Evolutionary conservation across 1,140 invertebrate genomes (phyloP).

Genomic region (Palaemon carinicauda): DNA sequence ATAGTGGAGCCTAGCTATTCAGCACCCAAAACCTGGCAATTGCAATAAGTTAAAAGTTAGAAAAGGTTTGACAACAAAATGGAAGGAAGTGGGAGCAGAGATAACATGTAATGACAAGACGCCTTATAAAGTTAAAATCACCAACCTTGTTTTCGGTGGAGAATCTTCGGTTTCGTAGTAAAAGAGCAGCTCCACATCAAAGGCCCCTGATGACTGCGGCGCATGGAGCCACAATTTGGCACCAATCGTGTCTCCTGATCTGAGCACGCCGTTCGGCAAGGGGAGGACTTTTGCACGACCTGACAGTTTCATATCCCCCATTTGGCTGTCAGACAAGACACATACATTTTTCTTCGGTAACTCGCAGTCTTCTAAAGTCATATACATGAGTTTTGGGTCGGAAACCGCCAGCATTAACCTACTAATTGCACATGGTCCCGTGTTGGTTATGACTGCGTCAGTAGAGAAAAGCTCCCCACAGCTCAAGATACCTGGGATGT

Average conservation of each 20-base stretch:
- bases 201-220: constrained; percentile 30
- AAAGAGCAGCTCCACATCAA: constrained; percentile 44
- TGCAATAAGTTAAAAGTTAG: too few relatives aligned
- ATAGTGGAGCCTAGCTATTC: too few relatives aligned
- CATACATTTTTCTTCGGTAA: constrained; percentile 5
- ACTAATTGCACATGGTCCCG: constrained; percentile 42
- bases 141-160: constrained; percentile 7
- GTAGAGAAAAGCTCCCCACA: constrained; percentile 45
- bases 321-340: constrained; percentile 6
- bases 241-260: constrained; percentile 27
- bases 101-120: too few relatives aligned
- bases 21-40: too few relatives aligned
- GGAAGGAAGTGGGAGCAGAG: too few relatives aligned
- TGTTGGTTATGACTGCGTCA: constrained; percentile 46
- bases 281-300: not conserved
- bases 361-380: not conserved
- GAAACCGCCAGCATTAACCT: constrained; percentile 45
- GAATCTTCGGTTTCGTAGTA: constrained; percentile 25
- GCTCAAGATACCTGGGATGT: constrained; percentile 38
- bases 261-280: constrained; percentile 13
- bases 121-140: too few relatives aligned
- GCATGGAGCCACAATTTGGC: constrained; percentile 43
- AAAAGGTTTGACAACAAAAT: too few relatives aligned
- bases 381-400: constrained; percentile 48
- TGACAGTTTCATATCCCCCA: constrained; percentile 11